These are phyloP conservation scores for Caenorhabditis sp. DNA, from an alignment of 2,888 invertebrate species.

Conservation along the genomic window DNA sequence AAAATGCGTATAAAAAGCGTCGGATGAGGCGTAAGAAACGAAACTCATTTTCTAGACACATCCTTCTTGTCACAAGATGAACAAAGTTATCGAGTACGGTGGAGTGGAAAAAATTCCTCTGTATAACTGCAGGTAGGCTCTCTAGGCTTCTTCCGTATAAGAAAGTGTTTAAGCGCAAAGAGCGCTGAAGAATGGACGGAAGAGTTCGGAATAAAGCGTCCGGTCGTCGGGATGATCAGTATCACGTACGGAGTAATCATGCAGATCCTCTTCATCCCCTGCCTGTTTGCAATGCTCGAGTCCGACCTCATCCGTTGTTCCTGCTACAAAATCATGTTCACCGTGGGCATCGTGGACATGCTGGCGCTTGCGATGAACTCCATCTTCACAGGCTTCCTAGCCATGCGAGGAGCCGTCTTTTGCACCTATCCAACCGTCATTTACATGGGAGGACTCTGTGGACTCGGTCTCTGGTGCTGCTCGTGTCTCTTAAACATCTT, in stretches of 20 bases:
- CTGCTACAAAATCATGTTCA: conserved; percentile 63
- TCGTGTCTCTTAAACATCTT: conserved; percentile 53
- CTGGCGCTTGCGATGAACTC: conserved; percentile 40
- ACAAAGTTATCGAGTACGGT: conserved; percentile 30
- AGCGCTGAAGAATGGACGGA: conserved; percentile 14
- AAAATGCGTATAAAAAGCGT: conserved; percentile 6
- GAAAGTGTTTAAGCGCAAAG: conserved; percentile 22
- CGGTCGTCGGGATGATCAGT: conserved; percentile 14
- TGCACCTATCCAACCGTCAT: conserved; percentile 27
- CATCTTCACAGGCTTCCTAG: conserved; percentile 26
- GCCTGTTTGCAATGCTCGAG: conserved; percentile 38
- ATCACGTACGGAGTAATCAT: conserved; percentile 22
- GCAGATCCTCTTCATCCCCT: conserved; percentile 50
- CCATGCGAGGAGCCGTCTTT: conserved; percentile 33
- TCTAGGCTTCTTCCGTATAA: too few species aligned
- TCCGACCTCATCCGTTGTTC: conserved; percentile 35
- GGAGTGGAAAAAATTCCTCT: conserved; percentile 30
- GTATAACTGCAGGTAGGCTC: conserved; percentile 46
- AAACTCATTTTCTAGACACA: neutral
- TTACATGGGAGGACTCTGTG: conserved; percentile 14
- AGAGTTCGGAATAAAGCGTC: conserved; percentile 9
- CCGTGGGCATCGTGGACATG: conserved; percentile 57
- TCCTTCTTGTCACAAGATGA: neutral
- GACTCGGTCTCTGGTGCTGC: conserved; percentile 56
- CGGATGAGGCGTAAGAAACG: neutral